Conservation (phyloP, 2,113 vertebrate species). For the Antigone vipio region DNA sequence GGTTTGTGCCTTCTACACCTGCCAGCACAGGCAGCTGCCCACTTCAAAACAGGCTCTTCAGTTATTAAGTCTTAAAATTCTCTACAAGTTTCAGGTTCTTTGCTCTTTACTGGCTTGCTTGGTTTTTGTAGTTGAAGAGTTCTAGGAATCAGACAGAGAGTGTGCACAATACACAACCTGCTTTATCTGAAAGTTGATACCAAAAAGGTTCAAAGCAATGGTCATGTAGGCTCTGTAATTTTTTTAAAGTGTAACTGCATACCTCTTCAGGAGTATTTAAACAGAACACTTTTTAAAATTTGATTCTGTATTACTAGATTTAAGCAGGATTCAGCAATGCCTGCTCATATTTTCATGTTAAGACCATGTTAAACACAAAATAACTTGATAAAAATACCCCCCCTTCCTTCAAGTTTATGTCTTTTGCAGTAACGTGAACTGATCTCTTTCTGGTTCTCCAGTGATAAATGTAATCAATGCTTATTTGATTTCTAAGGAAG, state of each 20-base stretch:
- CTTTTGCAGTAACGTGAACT: neutral
- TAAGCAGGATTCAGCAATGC: neutral
- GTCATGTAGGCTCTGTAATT: neutral
- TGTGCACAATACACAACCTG: neutral
- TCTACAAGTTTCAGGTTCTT: neutral
- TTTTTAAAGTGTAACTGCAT: neutral
- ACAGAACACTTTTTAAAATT: neutral
- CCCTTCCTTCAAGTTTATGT: neutral
- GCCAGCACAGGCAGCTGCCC: neutral
- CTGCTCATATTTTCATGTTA: neutral
- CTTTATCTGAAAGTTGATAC: neutral
- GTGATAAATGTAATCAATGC: neutral
- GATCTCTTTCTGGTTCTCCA: neutral
- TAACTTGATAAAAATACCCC: neutral
- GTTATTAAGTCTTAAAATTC: neutral
- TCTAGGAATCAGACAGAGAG: neutral
- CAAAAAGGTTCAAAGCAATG: neutral
- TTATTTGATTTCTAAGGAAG: neutral
- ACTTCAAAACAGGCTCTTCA: neutral
- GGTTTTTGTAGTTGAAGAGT: neutral
- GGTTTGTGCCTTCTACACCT: too few relatives aligned
- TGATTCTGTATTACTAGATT: neutral
- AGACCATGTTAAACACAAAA: neutral
- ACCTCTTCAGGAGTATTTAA: neutral
- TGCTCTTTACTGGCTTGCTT: neutral